phyloP scores from a whole-genome alignment of 2,113 vertebrate genomes.

The Sander vitreus region DNA sequence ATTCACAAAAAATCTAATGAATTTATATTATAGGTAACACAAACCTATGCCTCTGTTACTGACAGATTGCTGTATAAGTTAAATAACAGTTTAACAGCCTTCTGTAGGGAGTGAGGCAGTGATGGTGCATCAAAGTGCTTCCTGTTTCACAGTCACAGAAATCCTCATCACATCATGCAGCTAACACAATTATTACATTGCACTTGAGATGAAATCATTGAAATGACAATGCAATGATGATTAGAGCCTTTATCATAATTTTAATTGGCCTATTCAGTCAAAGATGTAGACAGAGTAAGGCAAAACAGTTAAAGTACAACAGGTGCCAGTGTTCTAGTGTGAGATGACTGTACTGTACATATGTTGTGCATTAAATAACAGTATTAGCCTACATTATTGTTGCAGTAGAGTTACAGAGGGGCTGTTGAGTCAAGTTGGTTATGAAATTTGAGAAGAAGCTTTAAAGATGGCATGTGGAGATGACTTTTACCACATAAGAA shows the following conservation, averaged over 20 bases:
- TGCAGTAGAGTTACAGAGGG: not conserved
- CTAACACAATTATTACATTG: constrained; percentile 45
- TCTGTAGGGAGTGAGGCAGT: not conserved
- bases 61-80: not conserved
- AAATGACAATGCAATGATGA: constrained; percentile 11
- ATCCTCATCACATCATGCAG: constrained; percentile 27
- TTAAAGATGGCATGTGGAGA: not conserved
- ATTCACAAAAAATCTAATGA: not conserved
- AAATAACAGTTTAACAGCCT: not conserved
- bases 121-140: constrained; percentile 21
- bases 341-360: not conserved
- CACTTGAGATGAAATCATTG: constrained; percentile 25
- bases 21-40: not conserved
- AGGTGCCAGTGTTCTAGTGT: not conserved
- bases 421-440: constrained; percentile 5
- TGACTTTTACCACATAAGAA: constrained; percentile 6
- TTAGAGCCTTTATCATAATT: constrained; percentile 12
- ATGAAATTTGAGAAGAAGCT: constrained; percentile 19
- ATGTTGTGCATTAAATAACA: not conserved
- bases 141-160: constrained; percentile 23
- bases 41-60: not conserved
- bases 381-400: not conserved
- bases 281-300: not conserved
- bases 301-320: not conserved
- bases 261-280: constrained; percentile 16